A percentile compares a stretch with the other conserved stretches of the same genome.
Conservation (phyloP, 2,888 invertebrate genomes). For the Automeris io region DNA sequence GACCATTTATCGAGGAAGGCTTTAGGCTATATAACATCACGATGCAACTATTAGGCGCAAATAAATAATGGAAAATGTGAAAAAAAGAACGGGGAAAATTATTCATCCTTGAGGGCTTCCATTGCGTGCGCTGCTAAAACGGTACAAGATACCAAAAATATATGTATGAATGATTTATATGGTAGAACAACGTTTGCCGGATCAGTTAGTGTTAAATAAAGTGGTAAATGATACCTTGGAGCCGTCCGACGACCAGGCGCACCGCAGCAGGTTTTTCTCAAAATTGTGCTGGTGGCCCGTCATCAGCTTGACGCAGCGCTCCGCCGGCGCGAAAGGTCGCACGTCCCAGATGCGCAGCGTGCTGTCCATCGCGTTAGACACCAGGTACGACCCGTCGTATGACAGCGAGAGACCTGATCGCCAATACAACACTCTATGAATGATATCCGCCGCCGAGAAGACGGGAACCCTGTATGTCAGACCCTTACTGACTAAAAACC, state of each 20-base stretch:
- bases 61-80: no score
- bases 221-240: conserved; percentile 86
- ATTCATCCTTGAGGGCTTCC: no score
- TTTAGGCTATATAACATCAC: no score
- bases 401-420: conserved; percentile 83
- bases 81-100: no score
- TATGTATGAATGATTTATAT: no score
- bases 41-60: no score
- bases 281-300: conserved; percentile 98
- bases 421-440: neutral
- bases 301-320: conserved; percentile 94
- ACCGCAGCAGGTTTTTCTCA: conserved; percentile 95
- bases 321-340: conserved; percentile 94
- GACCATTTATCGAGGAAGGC: no score
- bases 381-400: conserved; percentile 90
- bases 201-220: no score
- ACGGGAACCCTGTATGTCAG: neutral
- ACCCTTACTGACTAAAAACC: no score
- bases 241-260: conserved; percentile 96
- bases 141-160: no score
- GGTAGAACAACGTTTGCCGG: no score
- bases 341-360: conserved; percentile 98
- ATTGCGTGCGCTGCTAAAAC: no score
- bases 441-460: neutral
- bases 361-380: conserved; percentile 98